These are phyloP conservation scores for Sinelater perroti DNA, from an alignment of 2,888 invertebrate genomes.

Conservation along the genomic window DNA sequence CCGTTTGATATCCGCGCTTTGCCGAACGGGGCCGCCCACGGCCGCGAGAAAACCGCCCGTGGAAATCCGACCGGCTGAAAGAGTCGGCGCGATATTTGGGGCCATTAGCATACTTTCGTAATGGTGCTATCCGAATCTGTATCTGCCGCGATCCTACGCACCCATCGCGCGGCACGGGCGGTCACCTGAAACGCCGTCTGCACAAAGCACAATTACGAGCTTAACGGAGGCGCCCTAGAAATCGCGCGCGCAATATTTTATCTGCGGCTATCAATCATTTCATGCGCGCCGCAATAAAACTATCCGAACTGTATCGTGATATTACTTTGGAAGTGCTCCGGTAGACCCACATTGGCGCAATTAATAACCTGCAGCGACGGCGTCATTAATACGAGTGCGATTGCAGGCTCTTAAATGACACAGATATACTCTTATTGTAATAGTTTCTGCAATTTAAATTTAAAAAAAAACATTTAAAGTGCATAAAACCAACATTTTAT, in stretches of 20 bases:
- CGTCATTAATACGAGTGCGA: too few species aligned
- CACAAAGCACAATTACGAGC: conserved; percentile 20
- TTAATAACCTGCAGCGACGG: background rate
- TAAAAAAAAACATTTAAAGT: background rate
- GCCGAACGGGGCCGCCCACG: too few species aligned
- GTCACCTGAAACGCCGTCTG: conserved; percentile 8
- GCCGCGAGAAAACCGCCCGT: too few species aligned
- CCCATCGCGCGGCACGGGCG: conserved; percentile 22
- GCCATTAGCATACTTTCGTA: conserved; percentile 22
- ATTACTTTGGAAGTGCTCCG: background rate
- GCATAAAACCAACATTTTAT: background rate
- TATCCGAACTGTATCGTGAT: background rate
- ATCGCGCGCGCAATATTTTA: conserved; percentile 20
- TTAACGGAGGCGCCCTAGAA: conserved; percentile 31
- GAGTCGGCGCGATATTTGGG: conserved; percentile 6
- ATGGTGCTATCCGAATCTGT: conserved; percentile 23
- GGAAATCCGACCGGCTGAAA: too few species aligned
- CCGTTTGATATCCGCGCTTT: conserved; percentile 27
- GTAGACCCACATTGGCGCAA: background rate
- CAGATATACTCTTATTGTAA: too few species aligned
- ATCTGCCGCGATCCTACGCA: conserved; percentile 23
- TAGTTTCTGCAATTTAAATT: background rate
- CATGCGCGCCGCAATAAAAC: conserved; percentile 1
- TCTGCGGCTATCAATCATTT: conserved; percentile 27
- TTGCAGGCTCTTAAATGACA: too few species aligned